phyloP scores from a whole-genome alignment of 1,140 invertebrate species.

The Schmidtea mediterranea region DNA sequence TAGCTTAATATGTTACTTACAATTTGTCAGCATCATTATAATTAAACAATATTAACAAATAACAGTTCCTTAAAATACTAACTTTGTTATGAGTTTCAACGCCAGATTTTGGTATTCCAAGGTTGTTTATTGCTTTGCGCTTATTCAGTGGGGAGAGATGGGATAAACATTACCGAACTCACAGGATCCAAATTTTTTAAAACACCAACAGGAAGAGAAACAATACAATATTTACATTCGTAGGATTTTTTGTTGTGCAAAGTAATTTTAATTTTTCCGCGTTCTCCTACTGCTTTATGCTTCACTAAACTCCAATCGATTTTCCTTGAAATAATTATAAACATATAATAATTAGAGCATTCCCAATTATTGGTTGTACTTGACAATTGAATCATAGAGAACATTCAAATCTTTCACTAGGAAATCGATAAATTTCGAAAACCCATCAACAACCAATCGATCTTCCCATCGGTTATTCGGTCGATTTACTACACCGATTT shows the following conservation, averaged over 20 bases:
- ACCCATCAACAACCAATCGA: not conserved
- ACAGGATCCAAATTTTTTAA: not conserved
- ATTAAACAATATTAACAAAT: too few species aligned
- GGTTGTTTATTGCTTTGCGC: not conserved
- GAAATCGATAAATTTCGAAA: slow-evolving; percentile 1
- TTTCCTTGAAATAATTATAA: too few species aligned
- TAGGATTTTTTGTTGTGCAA: not conserved
- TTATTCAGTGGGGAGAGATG: not conserved
- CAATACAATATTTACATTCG: slow-evolving; percentile 3
- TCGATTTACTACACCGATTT: not conserved
- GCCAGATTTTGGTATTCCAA: slow-evolving; percentile 2
- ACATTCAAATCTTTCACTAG: not conserved
- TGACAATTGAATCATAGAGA: not conserved
- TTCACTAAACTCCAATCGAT: too few species aligned
- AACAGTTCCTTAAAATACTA: not conserved
- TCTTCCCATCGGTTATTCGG: not conserved
- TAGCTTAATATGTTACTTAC: too few species aligned
- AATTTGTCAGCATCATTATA: too few species aligned
- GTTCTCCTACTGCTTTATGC: too few species aligned
- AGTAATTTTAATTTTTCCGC: too few species aligned
- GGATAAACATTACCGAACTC: not conserved
- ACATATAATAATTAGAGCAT: too few species aligned
- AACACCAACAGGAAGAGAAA: slow-evolving; percentile 5
- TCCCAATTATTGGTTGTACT: too few species aligned
- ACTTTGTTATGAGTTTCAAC: slow-evolving; percentile 6